Evolutionary conservation across 2,113 vertebrate genomes (phyloP).

Genomic region (Pongo abelii): DNA sequence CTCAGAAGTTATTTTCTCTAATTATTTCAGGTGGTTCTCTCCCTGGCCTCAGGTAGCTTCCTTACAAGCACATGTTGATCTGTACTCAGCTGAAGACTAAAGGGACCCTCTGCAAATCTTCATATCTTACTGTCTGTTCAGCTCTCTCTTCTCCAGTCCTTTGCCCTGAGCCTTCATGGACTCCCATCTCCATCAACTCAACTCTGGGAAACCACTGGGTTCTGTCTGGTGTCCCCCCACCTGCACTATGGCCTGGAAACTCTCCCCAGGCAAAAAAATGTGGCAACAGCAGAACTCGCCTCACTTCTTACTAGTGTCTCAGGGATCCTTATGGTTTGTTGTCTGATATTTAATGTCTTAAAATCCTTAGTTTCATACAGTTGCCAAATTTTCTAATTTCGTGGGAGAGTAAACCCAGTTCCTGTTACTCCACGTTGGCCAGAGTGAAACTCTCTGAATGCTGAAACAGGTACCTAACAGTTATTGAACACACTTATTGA

Average conservation of each 20-base stretch:
- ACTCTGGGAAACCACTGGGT: background rate
- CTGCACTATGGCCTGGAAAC: background rate
- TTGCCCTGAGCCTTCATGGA: too few species aligned
- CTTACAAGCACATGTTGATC: fast-evolving
- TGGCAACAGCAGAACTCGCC: background rate
- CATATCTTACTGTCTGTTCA: background rate
- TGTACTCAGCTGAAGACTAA: background rate
- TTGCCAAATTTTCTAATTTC: background rate
- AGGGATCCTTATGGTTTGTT: background rate
- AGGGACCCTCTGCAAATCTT: fast-evolving
- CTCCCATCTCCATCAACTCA: background rate
- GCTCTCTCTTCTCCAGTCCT: background rate
- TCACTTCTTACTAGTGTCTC: background rate
- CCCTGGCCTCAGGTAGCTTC: background rate
- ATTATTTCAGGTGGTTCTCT: background rate
- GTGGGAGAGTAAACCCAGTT: background rate
- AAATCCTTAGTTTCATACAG: background rate
- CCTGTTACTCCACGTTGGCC: background rate
- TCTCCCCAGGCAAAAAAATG: background rate
- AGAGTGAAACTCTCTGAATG: background rate
- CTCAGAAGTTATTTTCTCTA: background rate
- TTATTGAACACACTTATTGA: background rate
- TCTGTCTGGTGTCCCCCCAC: background rate
- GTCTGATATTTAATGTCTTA: background rate
- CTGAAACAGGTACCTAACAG: background rate